Base-by-base conservation (phyloP, 2,797 vertebrate genomes). In the Tragelaphus oryx region DNA sequence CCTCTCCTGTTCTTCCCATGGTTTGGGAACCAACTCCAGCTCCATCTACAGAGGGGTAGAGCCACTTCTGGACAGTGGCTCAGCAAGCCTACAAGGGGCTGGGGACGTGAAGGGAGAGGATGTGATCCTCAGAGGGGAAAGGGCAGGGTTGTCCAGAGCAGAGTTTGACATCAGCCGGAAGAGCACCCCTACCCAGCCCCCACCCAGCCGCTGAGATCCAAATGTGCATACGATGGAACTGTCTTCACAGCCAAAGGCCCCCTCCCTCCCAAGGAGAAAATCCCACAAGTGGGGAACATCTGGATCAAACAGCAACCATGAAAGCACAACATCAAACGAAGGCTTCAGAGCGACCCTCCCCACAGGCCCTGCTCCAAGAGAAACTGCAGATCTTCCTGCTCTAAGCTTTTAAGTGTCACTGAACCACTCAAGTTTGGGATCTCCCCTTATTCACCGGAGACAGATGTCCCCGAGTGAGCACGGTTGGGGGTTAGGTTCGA, bases 241-340 rank as follows among this genome's bases (percentile, higher is more conserved):
- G 78, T 83, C 97, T 95, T 96, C 93, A 90, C 85, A 89, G 96
- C 89, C 93, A 92, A 92, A 78, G 46, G 93, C 93, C 74, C 80
- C 89, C 95, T 92, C 87, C 87, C 59, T 89, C 82, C 76, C 87
- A 88, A 75, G 50, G 87, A 93, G 89, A 93, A 97, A 98, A 97
- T 90, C 95, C 96, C 97, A 96, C 97, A 98, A 98, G 97, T 98
- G 97, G 89, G 95, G 79, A 98, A 98, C 98, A 98, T 98, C 98
- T 98, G 98, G 97, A 96, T 95, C 91, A 96, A 96, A 93, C 96
- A 41, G 4, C 94, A 98, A 94, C 95, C 97, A 96, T 97, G 97
- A 97, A 97, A 97, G 97, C 41, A 18, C 95, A 95, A 98, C 96
- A 96, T 97, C 96, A 97, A 97, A 97, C 95, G 94, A 97, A 80